Evolutionary conservation across 2,113 vertebrate genomes (phyloP).

Genomic region (Aldabrachelys gigantea): DNA sequence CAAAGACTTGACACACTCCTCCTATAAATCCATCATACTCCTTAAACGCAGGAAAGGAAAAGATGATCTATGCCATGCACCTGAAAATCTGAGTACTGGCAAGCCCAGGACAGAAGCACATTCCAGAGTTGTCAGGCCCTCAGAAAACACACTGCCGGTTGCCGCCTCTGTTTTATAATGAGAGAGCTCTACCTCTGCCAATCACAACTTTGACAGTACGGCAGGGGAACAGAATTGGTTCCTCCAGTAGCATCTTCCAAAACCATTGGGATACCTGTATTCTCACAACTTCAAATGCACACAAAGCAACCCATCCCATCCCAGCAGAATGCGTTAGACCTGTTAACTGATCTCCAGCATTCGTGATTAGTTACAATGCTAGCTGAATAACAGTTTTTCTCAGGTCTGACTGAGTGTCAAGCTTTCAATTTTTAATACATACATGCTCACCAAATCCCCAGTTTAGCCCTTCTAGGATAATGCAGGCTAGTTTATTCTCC

Average conservation of each 20-base stretch:
- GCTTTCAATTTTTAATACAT: slow-evolving; percentile 41
- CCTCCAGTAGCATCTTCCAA: not conserved
- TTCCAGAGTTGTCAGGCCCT: not conserved
- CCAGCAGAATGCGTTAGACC: not conserved
- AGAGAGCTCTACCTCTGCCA: not conserved
- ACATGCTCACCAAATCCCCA: slow-evolving; percentile 89
- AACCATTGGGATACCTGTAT: not conserved
- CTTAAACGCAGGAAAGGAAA: not conserved
- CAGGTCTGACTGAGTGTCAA: not conserved
- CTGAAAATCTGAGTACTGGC: not conserved
- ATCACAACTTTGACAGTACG: not conserved
- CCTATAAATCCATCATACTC: not conserved
- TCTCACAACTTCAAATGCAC: not conserved
- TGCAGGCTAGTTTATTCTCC: slow-evolving; percentile 94
- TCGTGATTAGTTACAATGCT: not conserved
- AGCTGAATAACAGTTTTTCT: not conserved
- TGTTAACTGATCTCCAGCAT: not conserved
- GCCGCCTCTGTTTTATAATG: not conserved
- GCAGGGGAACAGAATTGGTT: not conserved
- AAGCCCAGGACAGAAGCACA: not conserved
- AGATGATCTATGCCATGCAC: not conserved
- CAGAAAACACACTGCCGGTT: not conserved
- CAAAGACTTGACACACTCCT: not conserved
- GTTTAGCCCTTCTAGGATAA: slow-evolving; percentile 95
- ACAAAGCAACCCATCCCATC: not conserved